A percentile compares a stretch with the other conserved stretches of the same genome.
Conservation (phyloP, 2,797 vertebrate genomes). For the Fratercula arctica region DNA sequence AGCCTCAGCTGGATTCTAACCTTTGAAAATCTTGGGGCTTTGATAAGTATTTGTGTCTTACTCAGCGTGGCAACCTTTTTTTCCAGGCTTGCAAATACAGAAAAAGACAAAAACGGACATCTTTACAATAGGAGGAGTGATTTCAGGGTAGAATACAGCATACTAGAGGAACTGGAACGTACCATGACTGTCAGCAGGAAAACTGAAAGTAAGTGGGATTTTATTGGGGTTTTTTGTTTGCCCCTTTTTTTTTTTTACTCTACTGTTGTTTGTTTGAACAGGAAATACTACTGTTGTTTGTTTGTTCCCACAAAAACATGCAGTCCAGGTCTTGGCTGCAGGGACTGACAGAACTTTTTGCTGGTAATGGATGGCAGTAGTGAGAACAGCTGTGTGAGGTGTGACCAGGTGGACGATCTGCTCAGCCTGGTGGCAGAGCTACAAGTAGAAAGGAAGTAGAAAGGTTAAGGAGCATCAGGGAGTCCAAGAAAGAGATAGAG, state of each 20-base stretch:
- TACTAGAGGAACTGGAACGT: constrained; percentile 82
- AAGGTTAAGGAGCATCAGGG: not conserved
- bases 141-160: constrained; percentile 77
- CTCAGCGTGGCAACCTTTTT: not conserved
- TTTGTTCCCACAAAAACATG: not conserved
- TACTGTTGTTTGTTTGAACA: not conserved
- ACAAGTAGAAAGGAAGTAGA: not conserved
- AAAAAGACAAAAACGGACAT: constrained; percentile 82
- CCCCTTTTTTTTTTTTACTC: too few species aligned
- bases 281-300: not conserved
- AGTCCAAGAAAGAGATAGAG: not conserved
- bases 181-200: constrained; percentile 79
- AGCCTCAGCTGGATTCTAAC: not conserved
- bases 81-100: constrained; percentile 83
- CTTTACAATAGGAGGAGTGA: constrained; percentile 81
- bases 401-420: not conserved
- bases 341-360: not conserved
- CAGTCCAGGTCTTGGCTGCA: not conserved
- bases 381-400: not conserved
- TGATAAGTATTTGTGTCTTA: not conserved
- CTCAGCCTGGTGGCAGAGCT: not conserved
- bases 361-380: not conserved
- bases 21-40: not conserved
- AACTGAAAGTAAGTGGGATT: constrained; percentile 81
- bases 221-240: not conserved